Percentiles rank a stretch among this genome's conserved stretches.
Evolutionary conservation across 2,888 invertebrate genomes (phyloP).

Genomic region (Drosophila greeni): DNA sequence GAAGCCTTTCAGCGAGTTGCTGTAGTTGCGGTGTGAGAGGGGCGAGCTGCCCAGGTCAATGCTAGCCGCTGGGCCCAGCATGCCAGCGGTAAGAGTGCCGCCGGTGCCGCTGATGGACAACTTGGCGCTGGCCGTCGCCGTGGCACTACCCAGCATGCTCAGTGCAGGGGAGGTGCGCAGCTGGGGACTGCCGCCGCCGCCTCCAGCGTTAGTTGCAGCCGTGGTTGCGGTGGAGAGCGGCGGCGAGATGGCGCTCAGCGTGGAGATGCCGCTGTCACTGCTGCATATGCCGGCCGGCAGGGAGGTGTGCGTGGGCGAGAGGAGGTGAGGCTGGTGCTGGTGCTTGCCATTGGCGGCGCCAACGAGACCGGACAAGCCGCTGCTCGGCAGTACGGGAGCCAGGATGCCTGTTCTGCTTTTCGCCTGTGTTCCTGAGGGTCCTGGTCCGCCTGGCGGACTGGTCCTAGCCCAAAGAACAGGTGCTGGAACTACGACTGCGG

Average conservation of each 20-base stretch:
- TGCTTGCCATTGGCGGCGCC: conserved; percentile 53
- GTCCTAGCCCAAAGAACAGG: conserved; percentile 8
- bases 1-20: conserved; percentile 76
- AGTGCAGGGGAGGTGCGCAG: conserved; percentile 73
- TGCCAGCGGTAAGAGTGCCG: conserved; percentile 56
- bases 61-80: conserved; percentile 75
- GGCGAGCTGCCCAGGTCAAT: conserved; percentile 76
- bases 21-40: conserved; percentile 75
- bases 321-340: conserved; percentile 51
- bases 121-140: conserved; percentile 65
- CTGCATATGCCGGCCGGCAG: conserved; percentile 72
- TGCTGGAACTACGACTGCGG: conserved; percentile 18
- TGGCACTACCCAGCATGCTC: conserved; percentile 64
- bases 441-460: conserved; percentile 5
- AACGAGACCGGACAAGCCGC: conserved; percentile 73
- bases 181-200: conserved; percentile 54
- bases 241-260: conserved; percentile 74
- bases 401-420: conserved; percentile 46
- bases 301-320: conserved; percentile 68
- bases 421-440: conserved; percentile 15
- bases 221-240: conserved; percentile 61
- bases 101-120: background rate
- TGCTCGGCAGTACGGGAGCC: conserved; percentile 78
- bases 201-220: conserved; percentile 33
- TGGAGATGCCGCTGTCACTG: conserved; percentile 76